Conservation (phyloP, 2,113 vertebrate species). For the Oncorhynchus tshawytscha region DNA sequence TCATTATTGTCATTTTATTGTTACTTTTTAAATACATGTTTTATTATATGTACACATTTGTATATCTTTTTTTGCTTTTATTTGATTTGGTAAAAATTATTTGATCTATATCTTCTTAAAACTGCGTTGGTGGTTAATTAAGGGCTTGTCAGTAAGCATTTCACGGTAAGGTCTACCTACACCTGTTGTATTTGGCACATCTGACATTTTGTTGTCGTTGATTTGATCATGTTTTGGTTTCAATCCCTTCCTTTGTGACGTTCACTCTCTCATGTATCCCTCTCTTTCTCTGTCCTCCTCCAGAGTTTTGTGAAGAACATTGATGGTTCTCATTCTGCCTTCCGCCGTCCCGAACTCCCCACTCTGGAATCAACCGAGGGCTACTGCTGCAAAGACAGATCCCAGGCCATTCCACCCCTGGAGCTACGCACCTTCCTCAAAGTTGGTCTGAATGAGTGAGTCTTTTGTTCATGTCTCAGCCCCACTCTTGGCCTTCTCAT, state of each 20-base stretch:
- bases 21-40: too few relatives aligned
- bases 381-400: conserved; percentile 71
- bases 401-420: conserved; percentile 81
- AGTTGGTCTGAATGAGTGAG: conserved; percentile 70
- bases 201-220: too few relatives aligned
- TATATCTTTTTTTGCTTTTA: too few relatives aligned
- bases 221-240: neutral
- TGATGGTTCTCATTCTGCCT: conserved; percentile 83
- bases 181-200: too few relatives aligned
- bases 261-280: neutral
- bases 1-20: too few relatives aligned
- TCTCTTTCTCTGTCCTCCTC: neutral
- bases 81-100: too few relatives aligned
- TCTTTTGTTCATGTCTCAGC: neutral
- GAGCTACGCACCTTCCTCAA: conserved; percentile 89
- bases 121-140: too few relatives aligned
- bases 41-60: too few relatives aligned
- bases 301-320: conserved; percentile 88
- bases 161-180: too few relatives aligned
- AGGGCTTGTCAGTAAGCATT: too few relatives aligned
- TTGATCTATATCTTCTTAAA: too few relatives aligned
- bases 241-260: neutral
- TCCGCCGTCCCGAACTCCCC: conserved; percentile 78
- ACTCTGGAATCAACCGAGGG: conserved; percentile 76
- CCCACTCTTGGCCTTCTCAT: too few relatives aligned